These are phyloP conservation scores for Pseudococcus jackbeardsleyi DNA, from an alignment of 2,888 invertebrate genomes.

Conservation along the genomic window DNA sequence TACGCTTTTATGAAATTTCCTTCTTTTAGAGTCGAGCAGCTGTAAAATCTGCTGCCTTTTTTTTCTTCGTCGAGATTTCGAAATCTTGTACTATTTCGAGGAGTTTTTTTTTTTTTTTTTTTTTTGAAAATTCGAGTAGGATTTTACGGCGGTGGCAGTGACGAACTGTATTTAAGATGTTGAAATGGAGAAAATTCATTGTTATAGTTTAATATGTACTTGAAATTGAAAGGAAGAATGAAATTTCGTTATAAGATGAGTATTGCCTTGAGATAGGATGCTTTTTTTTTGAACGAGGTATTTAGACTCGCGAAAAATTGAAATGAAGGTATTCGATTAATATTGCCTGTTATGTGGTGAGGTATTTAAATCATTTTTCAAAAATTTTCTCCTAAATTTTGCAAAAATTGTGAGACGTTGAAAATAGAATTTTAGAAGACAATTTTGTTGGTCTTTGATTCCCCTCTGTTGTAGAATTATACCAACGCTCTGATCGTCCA, in stretches of 20 bases:
- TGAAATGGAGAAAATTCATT: neutral
- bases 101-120: no score
- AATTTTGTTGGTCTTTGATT: no score
- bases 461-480: no score
- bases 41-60: neutral
- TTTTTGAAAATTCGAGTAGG: neutral
- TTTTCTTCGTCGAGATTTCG: neutral
- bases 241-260: neutral
- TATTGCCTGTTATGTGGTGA: neutral
- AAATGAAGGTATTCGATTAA: neutral
- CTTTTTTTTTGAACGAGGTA: neutral
- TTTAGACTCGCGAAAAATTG: neutral
- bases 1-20: neutral
- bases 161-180: neutral
- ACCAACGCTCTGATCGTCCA: no score
- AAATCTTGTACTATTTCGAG: neutral
- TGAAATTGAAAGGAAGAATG: neutral
- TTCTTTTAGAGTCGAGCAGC: slow-evolving; percentile 1
- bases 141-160: neutral
- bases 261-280: neutral
- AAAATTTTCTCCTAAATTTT: no score
- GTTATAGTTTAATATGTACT: neutral
- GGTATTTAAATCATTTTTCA: no score
- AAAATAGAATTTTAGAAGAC: no score
- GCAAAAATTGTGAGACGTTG: no score